These are phyloP conservation scores for Volucella zonaria DNA, from an alignment of 2,888 invertebrate species.

Conservation along the genomic window DNA sequence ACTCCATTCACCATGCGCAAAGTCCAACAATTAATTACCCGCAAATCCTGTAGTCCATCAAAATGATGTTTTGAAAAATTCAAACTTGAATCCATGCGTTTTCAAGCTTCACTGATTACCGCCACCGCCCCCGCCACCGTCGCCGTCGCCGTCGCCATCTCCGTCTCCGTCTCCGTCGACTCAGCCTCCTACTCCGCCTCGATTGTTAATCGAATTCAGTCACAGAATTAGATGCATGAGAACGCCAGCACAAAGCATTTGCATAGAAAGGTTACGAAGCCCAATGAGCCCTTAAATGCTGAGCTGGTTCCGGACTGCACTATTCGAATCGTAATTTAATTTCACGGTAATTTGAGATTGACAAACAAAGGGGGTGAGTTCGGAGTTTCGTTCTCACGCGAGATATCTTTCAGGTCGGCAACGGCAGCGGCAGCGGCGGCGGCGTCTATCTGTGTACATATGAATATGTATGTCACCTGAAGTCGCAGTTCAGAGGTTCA, in stretches of 20 bases:
- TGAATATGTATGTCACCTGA: constrained; percentile 61
- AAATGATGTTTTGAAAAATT: constrained; percentile 51
- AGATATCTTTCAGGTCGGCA: neutral
- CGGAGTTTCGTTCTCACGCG: constrained; percentile 60
- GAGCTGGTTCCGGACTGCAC: constrained; percentile 54
- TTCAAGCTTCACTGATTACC: constrained; percentile 66
- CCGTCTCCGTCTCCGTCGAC: constrained; percentile 19
- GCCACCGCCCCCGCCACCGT: neutral
- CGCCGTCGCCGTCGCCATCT: no score
- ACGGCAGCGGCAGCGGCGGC: constrained; percentile 3
- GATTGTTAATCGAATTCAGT: neutral
- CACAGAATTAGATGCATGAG: constrained; percentile 44
- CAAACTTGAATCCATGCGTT: constrained; percentile 58
- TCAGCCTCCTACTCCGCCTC: constrained; percentile 15
- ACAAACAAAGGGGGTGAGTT: constrained; percentile 69
- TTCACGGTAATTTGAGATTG: constrained; percentile 74
- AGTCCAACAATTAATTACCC: constrained; percentile 71
- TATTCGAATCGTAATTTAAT: constrained; percentile 69
- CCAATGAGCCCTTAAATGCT: constrained; percentile 60
- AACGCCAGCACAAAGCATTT: constrained; percentile 45
- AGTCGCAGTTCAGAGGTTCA: constrained; percentile 59
- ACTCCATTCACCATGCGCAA: constrained; percentile 49
- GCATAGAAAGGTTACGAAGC: constrained; percentile 50
- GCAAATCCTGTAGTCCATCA: constrained; percentile 73
- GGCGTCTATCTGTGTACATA: neutral